Evolutionary conservation across 2,888 invertebrate genomes (phyloP).

Genomic region (Anthophora plumipes): DNA sequence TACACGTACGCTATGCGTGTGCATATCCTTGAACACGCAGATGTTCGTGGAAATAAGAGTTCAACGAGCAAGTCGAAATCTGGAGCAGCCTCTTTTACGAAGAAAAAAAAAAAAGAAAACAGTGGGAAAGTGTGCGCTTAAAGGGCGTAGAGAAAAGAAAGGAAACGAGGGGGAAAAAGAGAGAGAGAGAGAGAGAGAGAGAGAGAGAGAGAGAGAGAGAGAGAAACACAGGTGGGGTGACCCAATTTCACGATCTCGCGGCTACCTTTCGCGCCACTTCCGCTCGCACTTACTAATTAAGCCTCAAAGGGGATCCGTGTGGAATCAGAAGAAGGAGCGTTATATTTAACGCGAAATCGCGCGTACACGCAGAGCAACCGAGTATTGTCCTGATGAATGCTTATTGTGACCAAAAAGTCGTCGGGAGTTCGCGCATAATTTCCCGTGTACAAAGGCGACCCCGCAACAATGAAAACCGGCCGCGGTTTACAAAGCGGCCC

Average conservation of each 20-base stretch:
- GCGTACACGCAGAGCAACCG: conserved; percentile 15
- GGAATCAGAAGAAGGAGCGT: conserved; percentile 9
- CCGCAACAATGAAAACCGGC: conserved; percentile 49
- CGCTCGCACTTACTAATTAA: conserved; percentile 49
- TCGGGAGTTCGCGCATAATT: conserved; percentile 49
- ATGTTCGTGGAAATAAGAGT: background rate
- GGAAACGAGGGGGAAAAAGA: background rate
- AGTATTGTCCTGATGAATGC: conserved; percentile 56
- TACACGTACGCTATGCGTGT: no score
- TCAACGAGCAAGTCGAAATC: no score
- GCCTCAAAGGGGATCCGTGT: conserved; percentile 12
- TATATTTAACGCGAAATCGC: conserved; percentile 39
- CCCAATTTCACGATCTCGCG: conserved; percentile 19
- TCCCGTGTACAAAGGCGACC: conserved; percentile 46
- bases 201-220: background rate
- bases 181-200: background rate
- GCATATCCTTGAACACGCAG: background rate
- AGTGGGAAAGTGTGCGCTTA: background rate
- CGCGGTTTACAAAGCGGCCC: conserved; percentile 44
- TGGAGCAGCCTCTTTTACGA: background rate
- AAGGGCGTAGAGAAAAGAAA: background rate
- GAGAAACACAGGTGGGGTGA: conserved; percentile 3
- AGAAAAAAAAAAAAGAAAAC: background rate
- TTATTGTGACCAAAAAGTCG: conserved; percentile 56
- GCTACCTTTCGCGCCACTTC: conserved; percentile 26